Percentiles rank a stretch among this genome's conserved stretches.
These are phyloP conservation scores for Amphimedon queenslandica DNA, from an alignment of 37 sponge, comb jelly and placozoan species.

Conservation along the genomic window DNA sequence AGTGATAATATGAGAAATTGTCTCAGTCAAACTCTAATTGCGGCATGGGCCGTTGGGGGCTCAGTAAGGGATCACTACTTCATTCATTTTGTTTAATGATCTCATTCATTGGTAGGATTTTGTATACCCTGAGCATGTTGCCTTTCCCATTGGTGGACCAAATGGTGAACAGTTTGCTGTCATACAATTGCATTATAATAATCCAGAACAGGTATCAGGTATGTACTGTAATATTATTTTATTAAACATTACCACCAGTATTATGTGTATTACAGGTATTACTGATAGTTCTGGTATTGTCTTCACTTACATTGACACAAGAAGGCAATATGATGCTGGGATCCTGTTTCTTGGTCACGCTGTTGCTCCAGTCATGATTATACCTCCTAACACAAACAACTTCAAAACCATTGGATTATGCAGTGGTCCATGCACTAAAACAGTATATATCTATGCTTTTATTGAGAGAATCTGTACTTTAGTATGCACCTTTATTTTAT, in stretches of 20 bases:
- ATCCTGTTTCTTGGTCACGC: slow-evolving; percentile 18
- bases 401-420: slow-evolving; percentile 15
- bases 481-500: not conserved
- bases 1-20: not conserved
- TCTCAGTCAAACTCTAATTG: not conserved
- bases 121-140: slow-evolving; percentile 49
- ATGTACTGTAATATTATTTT: not conserved
- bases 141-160: slow-evolving; percentile 70
- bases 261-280: slow-evolving; percentile 24
- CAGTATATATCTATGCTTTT: slow-evolving; percentile 15
- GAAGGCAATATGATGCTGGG: slow-evolving; percentile 16
- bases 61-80: not conserved
- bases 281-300: slow-evolving; percentile 41
- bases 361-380: slow-evolving; percentile 11
- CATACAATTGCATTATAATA: slow-evolving; percentile 71
- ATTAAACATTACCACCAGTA: not conserved
- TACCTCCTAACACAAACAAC: slow-evolving; percentile 27
- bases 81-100: not conserved
- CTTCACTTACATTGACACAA: slow-evolving; percentile 12
- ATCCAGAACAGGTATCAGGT: slow-evolving; percentile 33
- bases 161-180: slow-evolving; percentile 11
- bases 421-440: slow-evolving; percentile 15
- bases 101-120: slow-evolving; percentile 36
- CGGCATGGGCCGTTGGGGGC: slow-evolving; percentile 49
- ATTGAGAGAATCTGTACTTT: no score